These are phyloP conservation scores for Clinocottus analis DNA, from an alignment of 2,113 vertebrate species.

Conservation along the genomic window DNA sequence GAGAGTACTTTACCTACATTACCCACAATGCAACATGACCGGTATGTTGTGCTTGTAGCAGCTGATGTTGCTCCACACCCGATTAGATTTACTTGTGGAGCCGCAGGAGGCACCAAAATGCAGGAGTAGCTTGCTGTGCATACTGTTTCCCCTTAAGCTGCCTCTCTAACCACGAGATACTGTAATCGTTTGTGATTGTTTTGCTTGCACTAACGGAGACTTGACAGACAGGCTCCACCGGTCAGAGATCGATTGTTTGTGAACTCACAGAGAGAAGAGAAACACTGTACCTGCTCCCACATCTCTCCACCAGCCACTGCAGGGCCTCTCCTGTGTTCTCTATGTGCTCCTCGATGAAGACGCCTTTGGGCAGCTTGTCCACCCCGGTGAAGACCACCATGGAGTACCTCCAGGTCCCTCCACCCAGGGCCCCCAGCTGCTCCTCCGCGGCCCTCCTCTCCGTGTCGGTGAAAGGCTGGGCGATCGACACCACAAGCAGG, in stretches of 20 bases:
- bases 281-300: conserved; percentile 77
- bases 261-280: not conserved
- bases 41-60: not conserved
- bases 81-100: not conserved
- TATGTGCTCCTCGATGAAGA: conserved; percentile 82
- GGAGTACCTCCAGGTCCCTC: conserved; percentile 82
- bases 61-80: not conserved
- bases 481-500: conserved; percentile 79
- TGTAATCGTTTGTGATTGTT: not conserved
- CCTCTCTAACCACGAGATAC: not conserved
- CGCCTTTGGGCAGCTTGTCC: conserved; percentile 76
- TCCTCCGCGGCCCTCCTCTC: conserved; percentile 78
- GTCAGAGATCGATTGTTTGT: not conserved
- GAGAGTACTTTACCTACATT: not conserved
- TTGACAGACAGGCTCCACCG: not conserved
- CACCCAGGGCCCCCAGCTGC: conserved; percentile 76
- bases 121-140: too few species aligned
- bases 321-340: conserved; percentile 77
- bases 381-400: conserved; percentile 81
- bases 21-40: not conserved
- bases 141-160: not conserved
- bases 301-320: conserved; percentile 83
- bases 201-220: not conserved
- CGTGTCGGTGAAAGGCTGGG: conserved; percentile 74
- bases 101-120: too few species aligned